Evolutionary conservation across 2,797 vertebrate species (phyloP).

Genomic region (Sebastes oblongus): DNA sequence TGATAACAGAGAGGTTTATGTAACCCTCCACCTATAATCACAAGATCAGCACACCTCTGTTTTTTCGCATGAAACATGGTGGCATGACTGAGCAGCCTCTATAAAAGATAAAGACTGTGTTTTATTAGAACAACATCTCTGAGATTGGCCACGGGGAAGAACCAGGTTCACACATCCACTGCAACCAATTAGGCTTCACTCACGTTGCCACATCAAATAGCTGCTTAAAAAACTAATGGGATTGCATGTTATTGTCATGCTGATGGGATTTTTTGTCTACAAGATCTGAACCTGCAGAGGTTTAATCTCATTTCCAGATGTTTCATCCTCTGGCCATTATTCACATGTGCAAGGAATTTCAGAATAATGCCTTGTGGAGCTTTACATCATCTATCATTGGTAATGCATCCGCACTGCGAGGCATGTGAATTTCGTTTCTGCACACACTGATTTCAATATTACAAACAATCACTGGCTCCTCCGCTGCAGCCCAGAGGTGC

Average conservation of each 20-base stretch:
- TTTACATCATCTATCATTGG: constrained; percentile 56
- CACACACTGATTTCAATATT: constrained; percentile 42
- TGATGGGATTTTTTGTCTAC: constrained; percentile 51
- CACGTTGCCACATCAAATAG: constrained; percentile 64
- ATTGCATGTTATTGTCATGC: constrained; percentile 48
- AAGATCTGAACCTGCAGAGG: constrained; percentile 56
- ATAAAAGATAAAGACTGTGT: constrained; percentile 61
- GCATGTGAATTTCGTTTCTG: constrained; percentile 35
- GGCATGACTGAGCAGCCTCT: constrained; percentile 61
- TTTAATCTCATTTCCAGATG: constrained; percentile 67
- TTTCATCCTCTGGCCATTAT: constrained; percentile 55
- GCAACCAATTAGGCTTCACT: constrained; percentile 51
- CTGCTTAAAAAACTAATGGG: constrained; percentile 41
- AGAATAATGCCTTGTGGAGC: constrained; percentile 58
- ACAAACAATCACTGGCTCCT: constrained; percentile 55
- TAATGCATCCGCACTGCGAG: constrained; percentile 32
- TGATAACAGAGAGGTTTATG: constrained; percentile 64
- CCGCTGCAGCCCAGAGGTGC: constrained; percentile 61
- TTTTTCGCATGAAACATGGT: constrained; percentile 57
- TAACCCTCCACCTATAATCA: constrained; percentile 55
- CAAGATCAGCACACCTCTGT: constrained; percentile 42
- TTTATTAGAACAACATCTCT: constrained; percentile 51
- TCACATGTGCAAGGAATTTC: constrained; percentile 58
- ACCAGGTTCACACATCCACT: constrained; percentile 50
- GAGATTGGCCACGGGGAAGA: constrained; percentile 50